Percentiles rank a stretch among this genome's conserved stretches.
Conservation (phyloP, 2,113 vertebrate species). For the Rhinoderma darwinii region DNA sequence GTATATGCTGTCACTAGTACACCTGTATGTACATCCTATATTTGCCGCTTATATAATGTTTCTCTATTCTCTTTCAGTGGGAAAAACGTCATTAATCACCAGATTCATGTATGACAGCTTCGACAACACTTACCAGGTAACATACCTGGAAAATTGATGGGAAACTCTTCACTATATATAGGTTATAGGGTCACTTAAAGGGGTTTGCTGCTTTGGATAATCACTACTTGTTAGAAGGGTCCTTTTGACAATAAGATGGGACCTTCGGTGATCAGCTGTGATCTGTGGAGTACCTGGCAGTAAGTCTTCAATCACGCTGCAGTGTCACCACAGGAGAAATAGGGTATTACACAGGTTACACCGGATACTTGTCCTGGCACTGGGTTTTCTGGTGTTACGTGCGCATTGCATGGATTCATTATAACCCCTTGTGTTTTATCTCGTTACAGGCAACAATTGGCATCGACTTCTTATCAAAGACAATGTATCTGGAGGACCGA, state of each 20-base stretch:
- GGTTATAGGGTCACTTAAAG: too few relatives aligned
- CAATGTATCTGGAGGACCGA: conserved; percentile 99
- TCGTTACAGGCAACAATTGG: conserved; percentile 93
- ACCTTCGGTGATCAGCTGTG: too few relatives aligned
- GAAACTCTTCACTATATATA: not conserved
- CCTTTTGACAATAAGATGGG: too few relatives aligned
- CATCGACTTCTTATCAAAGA: conserved; percentile 99
- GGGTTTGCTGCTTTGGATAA: too few relatives aligned
- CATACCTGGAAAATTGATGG: not conserved
- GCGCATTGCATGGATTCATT: too few relatives aligned
- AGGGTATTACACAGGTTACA: too few relatives aligned
- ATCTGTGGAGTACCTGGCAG: too few relatives aligned
- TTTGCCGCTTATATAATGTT: not conserved
- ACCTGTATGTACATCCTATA: not conserved
- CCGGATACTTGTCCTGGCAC: too few relatives aligned
- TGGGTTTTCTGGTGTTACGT: too few relatives aligned
- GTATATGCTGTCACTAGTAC: not conserved
- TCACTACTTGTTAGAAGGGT: too few relatives aligned
- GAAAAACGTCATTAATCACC: conserved; percentile 97
- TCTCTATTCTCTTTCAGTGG: conserved; percentile 80
- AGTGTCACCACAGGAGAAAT: too few relatives aligned
- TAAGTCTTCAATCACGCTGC: too few relatives aligned
- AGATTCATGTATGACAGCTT: conserved; percentile 99
- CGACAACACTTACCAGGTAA: conserved; percentile 97
- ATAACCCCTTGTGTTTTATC: conserved; percentile 7